Conservation (phyloP, 2,113 vertebrate species). For the Phaetusa simplex region DNA sequence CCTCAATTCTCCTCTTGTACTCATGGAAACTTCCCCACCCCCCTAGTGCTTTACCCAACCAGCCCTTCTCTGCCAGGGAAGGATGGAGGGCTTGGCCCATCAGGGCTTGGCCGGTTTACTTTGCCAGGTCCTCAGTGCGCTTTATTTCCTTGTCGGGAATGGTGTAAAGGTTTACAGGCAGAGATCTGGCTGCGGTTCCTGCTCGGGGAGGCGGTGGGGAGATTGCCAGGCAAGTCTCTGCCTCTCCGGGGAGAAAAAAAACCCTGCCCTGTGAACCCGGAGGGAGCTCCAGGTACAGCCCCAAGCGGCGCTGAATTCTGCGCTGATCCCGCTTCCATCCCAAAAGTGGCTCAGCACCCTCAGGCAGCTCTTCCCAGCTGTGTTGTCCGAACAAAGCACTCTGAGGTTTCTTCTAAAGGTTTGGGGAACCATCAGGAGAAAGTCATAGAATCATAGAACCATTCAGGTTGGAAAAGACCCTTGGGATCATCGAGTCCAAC, state of each 20-base stretch:
- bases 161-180: background rate
- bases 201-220: accelerated
- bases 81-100: background rate
- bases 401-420: background rate
- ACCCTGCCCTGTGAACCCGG: background rate
- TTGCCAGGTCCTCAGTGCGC: background rate
- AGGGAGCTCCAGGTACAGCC: background rate
- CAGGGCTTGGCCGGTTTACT: background rate
- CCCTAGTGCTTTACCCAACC: background rate
- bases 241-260: background rate
- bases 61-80: background rate
- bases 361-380: background rate
- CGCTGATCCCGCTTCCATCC: accelerated
- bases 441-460: too few relatives aligned
- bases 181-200: background rate
- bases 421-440: background rate
- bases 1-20: background rate
- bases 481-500: too few relatives aligned
- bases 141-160: background rate
- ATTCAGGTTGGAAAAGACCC: too few relatives aligned
- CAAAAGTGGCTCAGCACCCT: background rate
- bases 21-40: accelerated
- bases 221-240: background rate
- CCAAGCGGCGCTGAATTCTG: background rate
- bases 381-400: accelerated